Conservation (phyloP, 2,113 vertebrate species). For the Mesocricetus auratus region DNA sequence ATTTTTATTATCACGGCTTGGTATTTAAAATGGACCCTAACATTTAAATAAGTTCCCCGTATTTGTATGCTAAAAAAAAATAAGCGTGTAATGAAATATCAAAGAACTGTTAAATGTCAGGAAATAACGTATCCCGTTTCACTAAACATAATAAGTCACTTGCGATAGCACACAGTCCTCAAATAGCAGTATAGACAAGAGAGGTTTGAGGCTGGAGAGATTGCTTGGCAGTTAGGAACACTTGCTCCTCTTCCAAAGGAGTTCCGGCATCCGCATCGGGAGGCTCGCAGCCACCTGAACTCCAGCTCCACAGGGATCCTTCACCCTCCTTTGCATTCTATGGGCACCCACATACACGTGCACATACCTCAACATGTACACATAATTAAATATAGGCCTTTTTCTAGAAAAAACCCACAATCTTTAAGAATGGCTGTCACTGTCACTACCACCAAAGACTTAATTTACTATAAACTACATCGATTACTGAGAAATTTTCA, state of each 20-base stretch:
- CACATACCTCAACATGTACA: background rate
- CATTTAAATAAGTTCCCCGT: constrained; percentile 16
- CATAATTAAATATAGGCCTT: background rate
- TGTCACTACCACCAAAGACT: background rate
- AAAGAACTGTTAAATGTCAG: constrained; percentile 45
- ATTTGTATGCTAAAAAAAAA: constrained; percentile 36
- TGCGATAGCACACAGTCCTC: background rate
- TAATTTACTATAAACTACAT: background rate
- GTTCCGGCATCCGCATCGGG: background rate
- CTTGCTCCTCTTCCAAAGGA: background rate
- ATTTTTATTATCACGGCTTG: constrained; percentile 1
- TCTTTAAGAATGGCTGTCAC: background rate
- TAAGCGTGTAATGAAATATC: background rate
- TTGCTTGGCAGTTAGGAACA: background rate
- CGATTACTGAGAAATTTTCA: background rate
- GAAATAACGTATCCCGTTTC: constrained; percentile 17
- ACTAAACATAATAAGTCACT: constrained; percentile 32
- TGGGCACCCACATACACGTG: background rate
- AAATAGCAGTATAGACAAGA: background rate
- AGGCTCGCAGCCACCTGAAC: background rate
- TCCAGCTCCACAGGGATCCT: background rate
- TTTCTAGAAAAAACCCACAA: background rate
- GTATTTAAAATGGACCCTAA: constrained; percentile 52
- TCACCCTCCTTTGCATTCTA: too few relatives aligned
- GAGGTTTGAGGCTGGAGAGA: background rate